phyloP scores from a whole-genome alignment of 2,888 invertebrate genomes.

The Folsomia manolachei region DNA sequence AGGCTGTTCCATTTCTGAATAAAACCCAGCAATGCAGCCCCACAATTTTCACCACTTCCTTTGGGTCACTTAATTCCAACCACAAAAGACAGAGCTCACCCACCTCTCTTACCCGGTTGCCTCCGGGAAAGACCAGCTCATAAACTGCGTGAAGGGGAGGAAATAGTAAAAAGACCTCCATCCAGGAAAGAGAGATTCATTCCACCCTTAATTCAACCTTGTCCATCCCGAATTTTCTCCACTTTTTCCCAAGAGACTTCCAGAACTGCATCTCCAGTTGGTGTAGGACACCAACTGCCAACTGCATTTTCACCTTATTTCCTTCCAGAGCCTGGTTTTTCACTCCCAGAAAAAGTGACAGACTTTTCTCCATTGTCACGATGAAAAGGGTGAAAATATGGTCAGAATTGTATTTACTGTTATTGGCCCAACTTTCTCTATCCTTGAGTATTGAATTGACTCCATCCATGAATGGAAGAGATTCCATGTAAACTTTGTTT shows the following conservation, averaged over 20 bases:
- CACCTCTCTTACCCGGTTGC: too few species aligned
- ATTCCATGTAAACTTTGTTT: not conserved
- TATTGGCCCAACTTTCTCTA: not conserved
- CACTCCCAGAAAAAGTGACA: not conserved
- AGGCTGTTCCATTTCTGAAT: too few species aligned
- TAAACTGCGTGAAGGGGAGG: not conserved
- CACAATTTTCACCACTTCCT: not conserved
- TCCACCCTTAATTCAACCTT: not conserved
- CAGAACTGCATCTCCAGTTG: not conserved
- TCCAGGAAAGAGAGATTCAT: not conserved
- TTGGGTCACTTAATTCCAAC: not conserved
- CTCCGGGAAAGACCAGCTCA: not conserved
- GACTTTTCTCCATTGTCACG: too few species aligned
- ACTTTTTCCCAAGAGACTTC: slow-evolving; percentile 2
- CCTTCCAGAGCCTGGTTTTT: not conserved
- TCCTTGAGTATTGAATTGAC: too few species aligned
- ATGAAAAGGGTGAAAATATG: not conserved
- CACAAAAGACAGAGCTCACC: not conserved
- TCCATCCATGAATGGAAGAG: not conserved
- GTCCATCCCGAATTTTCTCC: not conserved
- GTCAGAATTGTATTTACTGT: not conserved
- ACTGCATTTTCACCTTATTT: not conserved
- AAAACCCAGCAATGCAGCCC: too few species aligned
- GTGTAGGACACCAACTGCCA: not conserved
- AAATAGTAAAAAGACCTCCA: too few species aligned